Evolutionary conservation across 2,888 invertebrate genomes (phyloP).

Genomic region (Zelleria hepariella): DNA sequence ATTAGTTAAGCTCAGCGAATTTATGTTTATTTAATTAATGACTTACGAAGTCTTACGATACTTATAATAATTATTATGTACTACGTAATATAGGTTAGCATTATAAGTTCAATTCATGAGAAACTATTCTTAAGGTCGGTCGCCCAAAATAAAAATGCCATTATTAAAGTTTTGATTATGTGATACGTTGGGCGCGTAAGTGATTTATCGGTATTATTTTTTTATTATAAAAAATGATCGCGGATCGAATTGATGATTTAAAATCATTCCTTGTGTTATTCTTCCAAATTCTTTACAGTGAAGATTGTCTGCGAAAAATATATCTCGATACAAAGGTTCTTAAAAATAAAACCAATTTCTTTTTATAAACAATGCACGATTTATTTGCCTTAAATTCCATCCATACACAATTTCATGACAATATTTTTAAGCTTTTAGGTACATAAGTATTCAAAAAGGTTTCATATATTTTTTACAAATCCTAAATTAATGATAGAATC

Average conservation of each 20-base stretch:
- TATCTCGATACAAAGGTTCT: constrained; percentile 20
- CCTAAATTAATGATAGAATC: constrained; percentile 22
- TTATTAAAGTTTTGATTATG: not conserved
- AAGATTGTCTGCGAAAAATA: not conserved
- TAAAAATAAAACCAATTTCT: constrained; percentile 8
- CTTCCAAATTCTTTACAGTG: not conserved
- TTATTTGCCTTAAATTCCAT: constrained; percentile 65
- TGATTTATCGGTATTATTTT: too few relatives aligned
- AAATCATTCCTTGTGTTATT: not conserved
- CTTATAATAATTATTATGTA: too few relatives aligned
- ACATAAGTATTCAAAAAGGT: too few relatives aligned
- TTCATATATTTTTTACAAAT: not conserved
- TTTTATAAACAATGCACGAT: constrained; percentile 53
- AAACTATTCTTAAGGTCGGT: too few relatives aligned
- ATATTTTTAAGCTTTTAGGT: not conserved
- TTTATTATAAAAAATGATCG: too few relatives aligned
- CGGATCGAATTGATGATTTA: not conserved
- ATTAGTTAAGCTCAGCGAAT: not conserved
- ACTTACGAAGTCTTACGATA: not conserved
- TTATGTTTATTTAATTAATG: not conserved
- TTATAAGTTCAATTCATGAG: not conserved
- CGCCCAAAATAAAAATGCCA: not conserved
- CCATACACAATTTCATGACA: constrained; percentile 48
- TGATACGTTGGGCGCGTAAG: too few relatives aligned
- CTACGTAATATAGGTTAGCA: too few relatives aligned